Conservation (phyloP, 2,113 vertebrate genomes). For the Hylia prasina region DNA sequence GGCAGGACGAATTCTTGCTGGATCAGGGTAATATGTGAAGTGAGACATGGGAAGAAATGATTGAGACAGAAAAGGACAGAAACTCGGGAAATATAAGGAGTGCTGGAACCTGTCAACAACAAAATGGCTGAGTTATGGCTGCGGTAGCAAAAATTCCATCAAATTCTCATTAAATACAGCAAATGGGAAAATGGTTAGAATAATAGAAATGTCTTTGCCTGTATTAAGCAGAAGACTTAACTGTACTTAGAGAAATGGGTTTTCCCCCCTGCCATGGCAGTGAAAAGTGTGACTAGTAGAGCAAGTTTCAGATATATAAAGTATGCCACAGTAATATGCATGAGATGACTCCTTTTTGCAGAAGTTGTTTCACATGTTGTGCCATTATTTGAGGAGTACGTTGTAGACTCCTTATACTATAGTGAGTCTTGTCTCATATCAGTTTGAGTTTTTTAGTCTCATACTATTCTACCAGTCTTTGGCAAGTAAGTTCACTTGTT, state of each 20-base stretch:
- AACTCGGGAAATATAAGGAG: background rate
- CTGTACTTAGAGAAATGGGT: background rate
- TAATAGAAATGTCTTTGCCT: background rate
- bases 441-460: background rate
- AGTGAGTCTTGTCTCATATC: background rate
- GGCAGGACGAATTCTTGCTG: background rate
- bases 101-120: background rate
- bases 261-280: background rate
- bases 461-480: background rate
- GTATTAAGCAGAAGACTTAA: background rate
- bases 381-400: background rate
- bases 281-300: background rate
- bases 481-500: background rate
- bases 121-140: background rate
- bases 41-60: background rate
- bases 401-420: background rate
- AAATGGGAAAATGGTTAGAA: background rate
- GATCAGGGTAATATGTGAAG: background rate
- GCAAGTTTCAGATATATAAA: background rate
- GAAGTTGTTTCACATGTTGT: background rate
- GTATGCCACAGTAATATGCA: background rate
- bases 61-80: background rate
- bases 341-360: background rate
- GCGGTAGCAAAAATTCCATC: background rate
- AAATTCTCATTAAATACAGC: background rate